Percentiles rank a stretch among this genome's conserved stretches.
Evolutionary conservation across 92 coral and sea anemone genomes (phyloP).

Genomic region (Phenganax subtilis): DNA sequence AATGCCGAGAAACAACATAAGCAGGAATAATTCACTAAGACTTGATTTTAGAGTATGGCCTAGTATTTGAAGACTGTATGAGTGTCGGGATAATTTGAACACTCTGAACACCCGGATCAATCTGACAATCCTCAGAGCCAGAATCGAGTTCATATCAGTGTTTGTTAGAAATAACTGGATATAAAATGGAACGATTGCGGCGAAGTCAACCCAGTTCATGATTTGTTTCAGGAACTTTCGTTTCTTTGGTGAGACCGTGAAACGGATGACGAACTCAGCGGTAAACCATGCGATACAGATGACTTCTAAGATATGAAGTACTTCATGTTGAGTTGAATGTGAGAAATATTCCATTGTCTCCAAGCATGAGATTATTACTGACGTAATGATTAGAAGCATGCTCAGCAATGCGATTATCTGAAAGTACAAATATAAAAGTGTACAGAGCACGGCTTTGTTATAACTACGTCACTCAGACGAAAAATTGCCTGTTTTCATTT

Average conservation of each 20-base stretch:
- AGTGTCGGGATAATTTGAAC: constrained; percentile 90
- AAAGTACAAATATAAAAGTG: neutral
- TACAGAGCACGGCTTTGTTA: no score
- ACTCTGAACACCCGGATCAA: constrained; percentile 92
- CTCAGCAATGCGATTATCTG: constrained; percentile 79
- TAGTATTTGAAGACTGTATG: constrained; percentile 93
- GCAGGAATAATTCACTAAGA: constrained; percentile 83
- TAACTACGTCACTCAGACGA: no score
- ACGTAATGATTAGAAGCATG: constrained; percentile 73
- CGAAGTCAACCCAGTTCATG: constrained; percentile 97
- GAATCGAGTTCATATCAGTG: constrained; percentile 78
- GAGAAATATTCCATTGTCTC: constrained; percentile 82
- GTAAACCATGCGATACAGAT: constrained; percentile 90
- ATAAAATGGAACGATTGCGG: constrained; percentile 91
- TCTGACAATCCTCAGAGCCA: constrained; percentile 76
- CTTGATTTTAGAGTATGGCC: constrained; percentile 95
- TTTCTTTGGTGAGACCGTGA: constrained; percentile 75
- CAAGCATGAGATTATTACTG: constrained; percentile 76
- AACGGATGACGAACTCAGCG: constrained; percentile 63
- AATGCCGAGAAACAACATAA: constrained; percentile 82
- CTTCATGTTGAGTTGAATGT: constrained; percentile 51
- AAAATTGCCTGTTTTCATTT: no score
- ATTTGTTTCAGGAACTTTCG: constrained; percentile 70
- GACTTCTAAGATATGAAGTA: constrained; percentile 57
- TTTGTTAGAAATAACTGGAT: constrained; percentile 57